Evolutionary conservation across 37 sponge, comb jelly and placozoan genomes (phyloP).

Genomic region (Aplysina aerophoba): DNA sequence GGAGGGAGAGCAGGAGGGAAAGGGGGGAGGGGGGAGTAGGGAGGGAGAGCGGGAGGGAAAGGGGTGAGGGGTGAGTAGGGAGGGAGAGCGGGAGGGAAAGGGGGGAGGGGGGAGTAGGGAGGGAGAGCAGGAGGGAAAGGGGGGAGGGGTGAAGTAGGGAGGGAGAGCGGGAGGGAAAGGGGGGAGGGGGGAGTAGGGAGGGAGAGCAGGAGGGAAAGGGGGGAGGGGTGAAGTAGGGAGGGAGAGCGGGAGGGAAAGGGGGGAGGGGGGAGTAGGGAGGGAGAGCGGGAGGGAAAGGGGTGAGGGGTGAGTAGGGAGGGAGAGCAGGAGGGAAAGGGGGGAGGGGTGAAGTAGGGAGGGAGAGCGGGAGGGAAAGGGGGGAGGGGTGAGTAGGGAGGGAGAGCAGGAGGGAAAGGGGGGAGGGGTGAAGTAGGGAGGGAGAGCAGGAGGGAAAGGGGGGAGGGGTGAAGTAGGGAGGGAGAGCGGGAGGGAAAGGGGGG

Average conservation of each 20-base stretch:
- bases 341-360: too few species aligned
- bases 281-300: too few species aligned
- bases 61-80: neutral
- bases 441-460: neutral
- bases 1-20: neutral
- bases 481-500: neutral
- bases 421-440: neutral
- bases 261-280: too few species aligned
- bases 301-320: too few species aligned
- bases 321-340: neutral
- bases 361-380: too few species aligned
- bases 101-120: neutral
- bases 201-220: neutral
- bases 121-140: neutral
- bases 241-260: too few species aligned
- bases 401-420: neutral
- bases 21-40: neutral
- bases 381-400: neutral
- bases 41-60: neutral
- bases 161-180: neutral
- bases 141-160: neutral
- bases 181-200: neutral
- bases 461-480: neutral
- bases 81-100: neutral
- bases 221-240: neutral